Evolutionary conservation across 2,113 vertebrate species (phyloP).

Genomic region (Oreochromis spilurus): DNA sequence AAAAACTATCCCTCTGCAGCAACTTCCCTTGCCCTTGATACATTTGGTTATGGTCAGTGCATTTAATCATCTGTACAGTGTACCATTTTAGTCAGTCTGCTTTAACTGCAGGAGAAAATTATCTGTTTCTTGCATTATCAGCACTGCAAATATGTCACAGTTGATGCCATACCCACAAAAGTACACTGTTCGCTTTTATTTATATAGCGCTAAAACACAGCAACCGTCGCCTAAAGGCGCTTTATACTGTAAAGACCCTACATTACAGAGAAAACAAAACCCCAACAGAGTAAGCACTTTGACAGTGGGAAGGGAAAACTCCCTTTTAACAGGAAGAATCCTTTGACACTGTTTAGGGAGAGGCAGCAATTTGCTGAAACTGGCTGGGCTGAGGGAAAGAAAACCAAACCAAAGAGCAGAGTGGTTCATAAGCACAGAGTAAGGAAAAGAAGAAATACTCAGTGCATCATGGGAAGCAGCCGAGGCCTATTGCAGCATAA

Average conservation of each 20-base stretch:
- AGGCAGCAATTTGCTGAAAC: not conserved
- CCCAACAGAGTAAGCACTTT: not conserved
- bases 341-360: not conserved
- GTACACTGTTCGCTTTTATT: not conserved
- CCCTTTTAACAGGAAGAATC: not conserved
- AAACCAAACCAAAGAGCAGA: not conserved
- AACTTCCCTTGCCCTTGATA: not conserved
- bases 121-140: rapidly evolving
- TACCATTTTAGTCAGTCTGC: not conserved
- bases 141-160: not conserved
- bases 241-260: not conserved
- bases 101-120: not conserved
- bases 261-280: not conserved
- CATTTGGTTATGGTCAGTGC: not conserved
- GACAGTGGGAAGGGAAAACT: not conserved
- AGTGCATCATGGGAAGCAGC: not conserved
- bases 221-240: not conserved
- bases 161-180: not conserved
- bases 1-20: not conserved
- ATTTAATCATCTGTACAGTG: not conserved
- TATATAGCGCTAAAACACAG: not conserved
- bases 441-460: not conserved
- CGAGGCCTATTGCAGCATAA: not conserved
- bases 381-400: not conserved
- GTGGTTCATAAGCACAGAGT: not conserved